Percentiles rank a stretch among this genome's conserved stretches.
These are phyloP conservation scores for Eptatretus atami DNA, from an alignment of 2,797 vertebrate genomes.

Conservation along the genomic window DNA sequence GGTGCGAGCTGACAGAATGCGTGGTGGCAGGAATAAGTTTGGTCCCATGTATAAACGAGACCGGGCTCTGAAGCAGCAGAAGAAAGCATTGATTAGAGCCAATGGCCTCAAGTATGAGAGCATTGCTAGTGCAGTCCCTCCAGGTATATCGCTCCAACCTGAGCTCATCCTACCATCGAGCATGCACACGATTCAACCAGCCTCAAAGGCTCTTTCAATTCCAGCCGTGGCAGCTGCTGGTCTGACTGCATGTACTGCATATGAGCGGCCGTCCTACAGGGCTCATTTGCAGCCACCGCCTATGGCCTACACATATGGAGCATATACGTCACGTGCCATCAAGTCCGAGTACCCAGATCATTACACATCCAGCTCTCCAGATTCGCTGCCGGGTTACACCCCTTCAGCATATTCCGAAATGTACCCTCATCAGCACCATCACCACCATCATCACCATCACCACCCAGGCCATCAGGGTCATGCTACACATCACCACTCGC, in stretches of 20 bases:
- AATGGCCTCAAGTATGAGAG: conserved; percentile 24
- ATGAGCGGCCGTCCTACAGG: neutral
- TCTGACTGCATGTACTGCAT: neutral
- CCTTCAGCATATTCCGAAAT: neutral
- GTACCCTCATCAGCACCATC: neutral
- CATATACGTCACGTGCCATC: conserved; percentile 40
- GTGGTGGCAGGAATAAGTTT: conserved; percentile 84
- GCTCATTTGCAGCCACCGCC: neutral
- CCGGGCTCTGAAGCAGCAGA: conserved; percentile 82
- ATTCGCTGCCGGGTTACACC: conserved; percentile 18
- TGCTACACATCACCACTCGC: too few relatives aligned
- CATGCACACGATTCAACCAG: neutral
- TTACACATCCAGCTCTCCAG: conserved; percentile 34
- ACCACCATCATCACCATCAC: conserved; percentile 3
- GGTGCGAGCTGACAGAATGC: conserved; percentile 85
- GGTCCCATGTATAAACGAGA: conserved; percentile 98
- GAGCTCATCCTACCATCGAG: neutral
- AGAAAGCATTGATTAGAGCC: conserved; percentile 84
- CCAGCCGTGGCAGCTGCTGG: neutral
- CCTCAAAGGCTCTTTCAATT: neutral
- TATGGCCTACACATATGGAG: conserved; percentile 34
- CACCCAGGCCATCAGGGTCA: conserved; percentile 21
- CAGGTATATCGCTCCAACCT: neutral
- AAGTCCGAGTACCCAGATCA: conserved; percentile 74
- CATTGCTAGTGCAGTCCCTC: neutral